A percentile compares a stretch with the other conserved stretches of the same genome.
Conservation (phyloP, 2,797 vertebrate species). For the Clamator glandarius region DNA sequence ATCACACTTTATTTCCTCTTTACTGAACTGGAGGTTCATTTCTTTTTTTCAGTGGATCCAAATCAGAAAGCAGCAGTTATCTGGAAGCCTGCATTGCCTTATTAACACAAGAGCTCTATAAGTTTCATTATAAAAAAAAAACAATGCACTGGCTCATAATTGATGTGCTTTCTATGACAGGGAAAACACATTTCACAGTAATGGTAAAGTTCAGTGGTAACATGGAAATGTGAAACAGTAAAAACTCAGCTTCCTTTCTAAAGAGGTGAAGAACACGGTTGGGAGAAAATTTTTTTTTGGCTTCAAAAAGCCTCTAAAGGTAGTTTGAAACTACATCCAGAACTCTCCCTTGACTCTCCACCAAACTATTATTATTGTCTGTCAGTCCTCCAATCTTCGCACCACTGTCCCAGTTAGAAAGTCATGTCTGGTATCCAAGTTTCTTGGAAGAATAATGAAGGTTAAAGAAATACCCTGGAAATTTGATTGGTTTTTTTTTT, state of each 20-base stretch:
- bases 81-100: background rate
- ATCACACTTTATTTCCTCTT: background rate
- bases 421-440: background rate
- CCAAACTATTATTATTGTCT: background rate
- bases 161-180: background rate
- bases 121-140: background rate
- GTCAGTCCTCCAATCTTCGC: background rate
- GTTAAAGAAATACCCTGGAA: background rate
- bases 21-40: background rate
- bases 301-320: background rate
- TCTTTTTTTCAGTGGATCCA: background rate
- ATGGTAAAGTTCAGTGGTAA: background rate
- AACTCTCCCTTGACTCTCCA: background rate
- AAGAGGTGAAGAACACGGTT: background rate
- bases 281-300: background rate
- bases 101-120: background rate
- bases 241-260: background rate
- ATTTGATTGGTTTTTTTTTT: background rate
- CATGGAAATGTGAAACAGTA: background rate
- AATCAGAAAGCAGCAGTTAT: background rate
- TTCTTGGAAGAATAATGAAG: background rate
- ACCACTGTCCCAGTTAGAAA: background rate
- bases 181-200: background rate
- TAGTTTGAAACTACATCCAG: background rate
- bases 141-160: background rate